phyloP scores from a whole-genome alignment of 2,113 vertebrate genomes.

The Myocastor coypus region DNA sequence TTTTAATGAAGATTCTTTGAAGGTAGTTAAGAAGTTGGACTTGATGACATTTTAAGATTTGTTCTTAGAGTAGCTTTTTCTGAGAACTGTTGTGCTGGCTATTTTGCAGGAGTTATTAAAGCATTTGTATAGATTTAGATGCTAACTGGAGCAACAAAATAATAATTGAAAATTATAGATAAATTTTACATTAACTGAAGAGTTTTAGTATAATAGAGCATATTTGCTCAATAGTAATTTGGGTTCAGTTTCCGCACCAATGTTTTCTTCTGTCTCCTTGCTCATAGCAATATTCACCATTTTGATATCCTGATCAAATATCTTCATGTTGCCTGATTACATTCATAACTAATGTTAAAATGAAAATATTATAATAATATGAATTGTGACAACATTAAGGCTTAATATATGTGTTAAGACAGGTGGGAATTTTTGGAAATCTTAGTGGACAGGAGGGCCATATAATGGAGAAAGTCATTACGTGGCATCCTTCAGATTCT shows the following conservation, averaged over 20 bases:
- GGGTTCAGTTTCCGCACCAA: constrained; percentile 7
- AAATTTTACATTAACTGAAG: constrained; percentile 48
- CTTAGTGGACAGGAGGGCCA: not conserved
- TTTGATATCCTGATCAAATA: not conserved
- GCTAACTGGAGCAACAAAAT: not conserved
- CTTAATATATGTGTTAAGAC: not conserved
- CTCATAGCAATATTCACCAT: not conserved
- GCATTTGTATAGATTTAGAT: constrained; percentile 41
- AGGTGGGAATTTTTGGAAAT: not conserved
- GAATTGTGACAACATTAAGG: not conserved
- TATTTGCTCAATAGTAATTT: not conserved
- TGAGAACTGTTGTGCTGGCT: not conserved
- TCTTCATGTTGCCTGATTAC: not conserved
- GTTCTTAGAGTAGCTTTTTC: constrained; percentile 44
- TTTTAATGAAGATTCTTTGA: constrained; percentile 60
- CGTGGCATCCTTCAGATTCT: constrained; percentile 64
- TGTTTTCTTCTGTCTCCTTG: constrained; percentile 28
- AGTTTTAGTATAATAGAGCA: constrained; percentile 39
- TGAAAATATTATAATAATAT: constrained; percentile 31
- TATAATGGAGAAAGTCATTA: constrained; percentile 52
- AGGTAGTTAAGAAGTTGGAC: not conserved
- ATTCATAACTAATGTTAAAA: constrained; percentile 18
- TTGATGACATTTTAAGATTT: constrained; percentile 54
- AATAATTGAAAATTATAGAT: not conserved
- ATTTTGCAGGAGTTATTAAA: constrained; percentile 71